Base-by-base conservation (phyloP, 2,888 invertebrate genomes). In the Dermolepida albohirtum region DNA sequence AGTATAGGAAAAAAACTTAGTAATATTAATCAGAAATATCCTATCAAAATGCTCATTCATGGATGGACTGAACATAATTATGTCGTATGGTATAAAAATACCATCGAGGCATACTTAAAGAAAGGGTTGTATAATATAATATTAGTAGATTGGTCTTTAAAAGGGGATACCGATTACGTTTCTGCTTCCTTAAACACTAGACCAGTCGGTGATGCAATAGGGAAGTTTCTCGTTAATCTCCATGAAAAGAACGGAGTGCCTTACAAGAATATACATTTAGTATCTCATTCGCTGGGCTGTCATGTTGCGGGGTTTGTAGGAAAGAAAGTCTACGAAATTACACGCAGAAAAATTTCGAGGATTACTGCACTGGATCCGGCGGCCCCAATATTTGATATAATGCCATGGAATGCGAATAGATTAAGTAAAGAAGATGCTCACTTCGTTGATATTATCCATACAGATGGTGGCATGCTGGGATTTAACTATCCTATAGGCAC, bases 381-480 rank as follows among this genome's bases (percentile, higher is more conserved):
- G 1, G 81, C 86, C 10, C 87, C 87, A 0, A 78, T 80, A 29
- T 87, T 86, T 73, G 83, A 84, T 66, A 72, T 76, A 11, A 77
- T 80, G 11, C 67, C 68, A 17, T 70, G 74, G n/a, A 69, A 55
- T 4, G 79, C 84, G 16, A 81, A 86, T 44, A 84, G 87, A 68
- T 80, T 89, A 0, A 82, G 87, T 67, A 83, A 85, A 40, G 84
- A 85, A 1, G 86, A 89, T 16, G 89, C 87, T 0, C 78, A 83
- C 4, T 87, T 88, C 74, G 89, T 89, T 0, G 89, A 89, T 78
- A 85, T 87, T 0, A 85, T 88, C 71, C 89, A 89, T 76, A 89
- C 89, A 6, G 88, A 88, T 70, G 86, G 85, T 47, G 88, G 87
- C 2, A 84, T 84, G 0, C 78, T 87, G 10, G 87, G 69, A 64